Conservation (phyloP, 2,113 vertebrate species). For the Peucedramus taeniatus region DNA sequence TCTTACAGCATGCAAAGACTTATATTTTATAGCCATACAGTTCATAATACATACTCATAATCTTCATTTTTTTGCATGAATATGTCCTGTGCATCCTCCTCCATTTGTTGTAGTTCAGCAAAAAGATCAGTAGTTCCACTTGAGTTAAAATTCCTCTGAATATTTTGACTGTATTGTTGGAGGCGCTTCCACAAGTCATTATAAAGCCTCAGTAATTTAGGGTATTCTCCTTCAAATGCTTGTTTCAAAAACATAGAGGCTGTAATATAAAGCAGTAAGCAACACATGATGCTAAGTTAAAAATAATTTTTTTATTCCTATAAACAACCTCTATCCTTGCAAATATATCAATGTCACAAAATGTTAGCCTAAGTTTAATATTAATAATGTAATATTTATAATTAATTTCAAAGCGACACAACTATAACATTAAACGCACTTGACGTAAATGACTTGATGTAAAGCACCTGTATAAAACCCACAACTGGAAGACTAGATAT, state of each 20-base stretch:
- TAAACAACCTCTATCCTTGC: background rate
- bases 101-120: conserved; percentile 72
- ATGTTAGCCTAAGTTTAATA: background rate
- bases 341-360: background rate
- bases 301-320: background rate
- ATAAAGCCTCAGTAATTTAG: conserved; percentile 90
- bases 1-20: background rate
- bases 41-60: conserved; percentile 83
- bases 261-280: conserved; percentile 57
- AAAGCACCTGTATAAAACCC: background rate
- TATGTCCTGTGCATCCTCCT: conserved; percentile 81
- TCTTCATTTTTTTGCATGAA: conserved; percentile 83
- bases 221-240: conserved; percentile 96
- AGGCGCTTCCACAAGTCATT: conserved; percentile 97
- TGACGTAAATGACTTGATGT: too few species aligned
- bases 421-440: background rate
- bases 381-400: background rate
- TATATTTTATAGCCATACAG: background rate
- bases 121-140: conserved; percentile 73
- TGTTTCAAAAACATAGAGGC: conserved; percentile 93
- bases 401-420: background rate
- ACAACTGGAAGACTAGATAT: background rate
- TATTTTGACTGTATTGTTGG: conserved; percentile 87
- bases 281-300: background rate
- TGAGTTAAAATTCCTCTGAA: conserved; percentile 79